Base-by-base conservation (phyloP, 2,888 invertebrate genomes). In the Caenorhabditis sp. region DNA sequence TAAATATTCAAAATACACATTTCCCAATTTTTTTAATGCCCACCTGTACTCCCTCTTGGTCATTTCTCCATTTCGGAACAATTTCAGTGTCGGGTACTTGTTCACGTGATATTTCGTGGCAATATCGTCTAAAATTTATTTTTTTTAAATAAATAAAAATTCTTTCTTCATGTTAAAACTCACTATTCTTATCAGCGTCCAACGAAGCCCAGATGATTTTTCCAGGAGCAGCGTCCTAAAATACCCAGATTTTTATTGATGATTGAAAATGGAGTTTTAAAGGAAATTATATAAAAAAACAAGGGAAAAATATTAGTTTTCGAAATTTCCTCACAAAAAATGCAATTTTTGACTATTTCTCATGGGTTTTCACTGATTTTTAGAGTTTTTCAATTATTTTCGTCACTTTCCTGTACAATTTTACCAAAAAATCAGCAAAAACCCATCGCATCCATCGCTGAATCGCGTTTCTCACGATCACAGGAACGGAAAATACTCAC, bases 51-150 rank as follows among this genome's bases (percentile, higher is more conserved):
- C 93, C 78, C 92, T 92, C 87, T 93, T 93, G 18, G 92, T 90
- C 13, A 92, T 84, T 81, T 92, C 91, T n/a, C 93, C 93, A 85
- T 92, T 91, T 32, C 92, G 79, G 84, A 98, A 95, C 22, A 98
- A 93, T 93, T 99, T 99, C 74, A 99, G 93, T 5, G 99, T 99
- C 6, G 99, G 99, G 93, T 99, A 99, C 93, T 99, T 99, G 74
- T 95, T 95, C 77, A 99, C 97, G 91, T 97, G 97, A 93, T 97
- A 99, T 88, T 96, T 94, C 5, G 95, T 95, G 1, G 98, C 96
- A 74, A 98, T 94, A 22, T 94, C 93, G 80, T 93, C 95, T 95
- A 91, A 62, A 92, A 90, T 44, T 2, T 15, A 55, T n/a, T 8
- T 2, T 3, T 22, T n/a, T 44, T 37, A 2, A 32, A 40, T 13